Percentiles rank a stretch among this genome's conserved stretches.
Evolutionary conservation across 2,888 invertebrate genomes (phyloP).

Genomic region (Chironomus tentans): DNA sequence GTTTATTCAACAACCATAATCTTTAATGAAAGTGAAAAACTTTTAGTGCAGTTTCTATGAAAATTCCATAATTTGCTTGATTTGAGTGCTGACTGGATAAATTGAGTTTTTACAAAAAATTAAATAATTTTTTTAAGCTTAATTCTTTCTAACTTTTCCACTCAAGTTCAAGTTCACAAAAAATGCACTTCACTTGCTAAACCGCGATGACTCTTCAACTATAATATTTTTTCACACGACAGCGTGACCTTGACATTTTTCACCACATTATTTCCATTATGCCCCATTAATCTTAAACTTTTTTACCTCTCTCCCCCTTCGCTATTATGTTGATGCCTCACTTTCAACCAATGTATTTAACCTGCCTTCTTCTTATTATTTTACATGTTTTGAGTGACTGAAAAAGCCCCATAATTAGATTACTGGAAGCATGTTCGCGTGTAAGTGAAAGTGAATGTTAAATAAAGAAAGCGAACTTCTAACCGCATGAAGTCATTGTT

Average conservation of each 20-base stretch:
- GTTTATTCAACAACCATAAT: too few species aligned
- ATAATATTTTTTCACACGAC: not conserved
- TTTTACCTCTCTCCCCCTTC: not conserved
- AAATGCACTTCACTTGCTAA: not conserved
- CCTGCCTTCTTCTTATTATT: too few species aligned
- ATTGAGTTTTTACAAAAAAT: too few species aligned
- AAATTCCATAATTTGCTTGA: not conserved
- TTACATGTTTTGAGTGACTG: not conserved
- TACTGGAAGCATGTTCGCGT: not conserved
- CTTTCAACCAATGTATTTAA: too few species aligned
- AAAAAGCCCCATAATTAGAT: not conserved
- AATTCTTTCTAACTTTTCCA: too few species aligned
- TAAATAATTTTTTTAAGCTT: too few species aligned
- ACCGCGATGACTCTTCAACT: not conserved
- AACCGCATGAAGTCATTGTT: not conserved
- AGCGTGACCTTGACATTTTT: constrained; percentile 9
- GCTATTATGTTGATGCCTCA: too few species aligned
- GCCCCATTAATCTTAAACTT: constrained; percentile 15
- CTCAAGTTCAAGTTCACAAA: not conserved
- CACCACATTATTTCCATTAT: not conserved
- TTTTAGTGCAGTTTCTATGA: too few species aligned
- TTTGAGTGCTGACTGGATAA: not conserved
- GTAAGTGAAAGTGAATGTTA: not conserved
- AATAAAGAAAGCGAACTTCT: not conserved
- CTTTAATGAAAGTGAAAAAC: too few species aligned